phyloP scores from a whole-genome alignment of 2,888 invertebrate species.

The Drosophila setosimentum region DNA sequence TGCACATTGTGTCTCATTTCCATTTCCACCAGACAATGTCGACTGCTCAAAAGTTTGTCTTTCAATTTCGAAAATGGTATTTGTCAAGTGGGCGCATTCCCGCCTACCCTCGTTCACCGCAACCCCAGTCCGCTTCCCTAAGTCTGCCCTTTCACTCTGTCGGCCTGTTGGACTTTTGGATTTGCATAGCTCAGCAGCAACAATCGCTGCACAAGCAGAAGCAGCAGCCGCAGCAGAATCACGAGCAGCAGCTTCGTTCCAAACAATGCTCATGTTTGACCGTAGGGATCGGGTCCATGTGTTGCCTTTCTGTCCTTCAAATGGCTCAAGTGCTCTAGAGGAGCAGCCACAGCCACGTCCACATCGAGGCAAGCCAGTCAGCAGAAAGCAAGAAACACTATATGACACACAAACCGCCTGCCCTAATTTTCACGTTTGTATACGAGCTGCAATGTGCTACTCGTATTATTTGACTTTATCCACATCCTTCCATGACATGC shows the following conservation, averaged over 20 bases:
- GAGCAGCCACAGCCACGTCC: conserved; percentile 39
- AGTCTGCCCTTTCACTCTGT: conserved; percentile 2
- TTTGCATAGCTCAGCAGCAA: conserved; percentile 76
- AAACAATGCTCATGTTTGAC: conserved; percentile 61
- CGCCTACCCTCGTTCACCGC: conserved; percentile 1
- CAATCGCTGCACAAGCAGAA: conserved; percentile 44
- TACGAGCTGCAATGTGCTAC: conserved; percentile 12
- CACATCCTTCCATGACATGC: neutral
- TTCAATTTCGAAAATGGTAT: conserved; percentile 84
- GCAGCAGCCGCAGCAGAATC: conserved; percentile 17
- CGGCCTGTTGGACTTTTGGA: conserved; percentile 69
- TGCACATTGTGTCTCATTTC: conserved; percentile 80
- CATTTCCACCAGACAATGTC: conserved; percentile 72
- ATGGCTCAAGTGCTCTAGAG: conserved; percentile 66
- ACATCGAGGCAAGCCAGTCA: conserved; percentile 12
- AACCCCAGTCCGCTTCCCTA: neutral
- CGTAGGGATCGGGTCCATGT: conserved; percentile 71
- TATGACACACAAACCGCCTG: conserved; percentile 73
- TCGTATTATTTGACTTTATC: conserved; percentile 23
- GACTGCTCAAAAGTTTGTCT: conserved; percentile 83
- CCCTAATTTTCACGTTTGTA: conserved; percentile 63
- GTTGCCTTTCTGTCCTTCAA: conserved; percentile 73
- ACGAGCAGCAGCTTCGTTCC: conserved; percentile 36
- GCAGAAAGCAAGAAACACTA: conserved; percentile 4
- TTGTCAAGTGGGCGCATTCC: conserved; percentile 74